Evolutionary conservation across 64 coral and sea anemone genomes (phyloP), one percentile per base, ranked within the genome.

Genomic region (Astreopora myriophthalma): DNA sequence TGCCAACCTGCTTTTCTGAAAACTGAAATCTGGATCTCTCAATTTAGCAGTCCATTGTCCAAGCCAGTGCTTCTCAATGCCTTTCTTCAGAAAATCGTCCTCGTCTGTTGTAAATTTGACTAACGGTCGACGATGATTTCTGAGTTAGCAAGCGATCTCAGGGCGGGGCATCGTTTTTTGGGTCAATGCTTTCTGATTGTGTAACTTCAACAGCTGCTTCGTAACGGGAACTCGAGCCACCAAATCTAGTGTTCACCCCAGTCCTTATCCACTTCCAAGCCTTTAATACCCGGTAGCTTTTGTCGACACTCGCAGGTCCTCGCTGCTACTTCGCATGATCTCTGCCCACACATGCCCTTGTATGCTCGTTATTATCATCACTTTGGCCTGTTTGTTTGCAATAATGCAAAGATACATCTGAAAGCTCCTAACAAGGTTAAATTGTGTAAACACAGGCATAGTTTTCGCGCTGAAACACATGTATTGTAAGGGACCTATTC

Each of bases 231-330:
- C 14, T 71, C 14, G 19, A 83, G 51, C 33, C 76, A 3, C 66
- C 14, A 34, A 55, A 57, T 40, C 72, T 79, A 16, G 84, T 13
- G 35, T 34, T 12, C 13, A 88, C 36, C 10, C n/a, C n/a, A n/a
- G n/a, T 69, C 75, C 19, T 81, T 37, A 44, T 79, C 74, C 63
- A 93, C 16, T 37, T 93, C 75, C 3, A 31, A 69, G n/a, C n/a
- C 92, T 24, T 63, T 83, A 20, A 10, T 32, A 22, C 92, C 85
- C 16, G 70, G 85, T 13, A 89, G 75, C 28, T 94, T 94, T 38
- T 81, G 70, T n/a, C 87, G 27, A 40, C 87, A 85, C 2, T 62
- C 38, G 32, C 40, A 36, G 22, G 22, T 80, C 46, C 79, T 95
- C 0, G 16, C 28, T 30, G 93, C 87, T 48, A 95, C 38, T 31